A percentile compares a stretch with the other conserved stretches of the same genome.
Conservation (phyloP, 2,888 invertebrate species). For the Calameuta pallipes region DNA sequence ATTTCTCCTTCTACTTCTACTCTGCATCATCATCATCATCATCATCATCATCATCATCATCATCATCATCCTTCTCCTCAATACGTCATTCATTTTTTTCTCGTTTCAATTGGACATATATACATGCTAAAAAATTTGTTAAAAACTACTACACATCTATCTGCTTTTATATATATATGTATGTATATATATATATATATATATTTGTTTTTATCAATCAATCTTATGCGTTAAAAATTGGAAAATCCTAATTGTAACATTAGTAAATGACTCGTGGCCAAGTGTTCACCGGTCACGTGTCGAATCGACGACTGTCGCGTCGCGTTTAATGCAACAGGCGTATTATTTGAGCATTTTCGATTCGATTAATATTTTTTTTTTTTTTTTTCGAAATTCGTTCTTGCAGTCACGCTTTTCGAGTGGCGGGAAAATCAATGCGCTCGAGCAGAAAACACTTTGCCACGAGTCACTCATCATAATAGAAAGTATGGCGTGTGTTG, state of each 20-base stretch:
- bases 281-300: no score
- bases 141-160: conserved; percentile 61
- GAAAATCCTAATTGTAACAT: conserved; percentile 59
- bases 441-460: no score
- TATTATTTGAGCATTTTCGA: no score
- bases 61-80: conserved; percentile 15
- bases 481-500: no score
- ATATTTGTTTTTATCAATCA: conserved; percentile 38
- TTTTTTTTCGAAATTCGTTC: no score
- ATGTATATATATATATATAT: conserved; percentile 34
- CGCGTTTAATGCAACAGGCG: no score
- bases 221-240: conserved; percentile 52
- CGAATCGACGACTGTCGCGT: no score
- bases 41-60: neutral
- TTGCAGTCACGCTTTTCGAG: no score
- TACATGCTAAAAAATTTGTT: conserved; percentile 60
- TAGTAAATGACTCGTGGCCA: conserved; percentile 14
- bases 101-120: conserved; percentile 59
- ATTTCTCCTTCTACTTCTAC: no score
- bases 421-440: no score
- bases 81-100: conserved; percentile 32
- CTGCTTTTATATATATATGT: conserved; percentile 38
- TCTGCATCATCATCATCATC: neutral
- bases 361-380: no score
- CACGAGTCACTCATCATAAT: no score